These are phyloP conservation scores for Drosophila sechellia DNA, from an alignment of 1,140 invertebrate species.

Conservation along the genomic window DNA sequence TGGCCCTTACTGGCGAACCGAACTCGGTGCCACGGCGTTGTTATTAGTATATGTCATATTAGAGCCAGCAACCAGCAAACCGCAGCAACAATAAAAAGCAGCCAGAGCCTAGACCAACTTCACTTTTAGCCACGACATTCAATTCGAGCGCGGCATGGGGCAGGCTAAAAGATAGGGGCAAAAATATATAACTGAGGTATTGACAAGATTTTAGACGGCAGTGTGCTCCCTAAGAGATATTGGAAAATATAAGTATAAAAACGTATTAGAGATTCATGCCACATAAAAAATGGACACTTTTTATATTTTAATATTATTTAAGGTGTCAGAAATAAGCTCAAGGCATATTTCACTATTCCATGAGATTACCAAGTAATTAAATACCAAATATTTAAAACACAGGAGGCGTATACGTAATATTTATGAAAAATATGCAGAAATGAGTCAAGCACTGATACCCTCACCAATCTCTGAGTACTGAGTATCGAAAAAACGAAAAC, in stretches of 20 bases:
- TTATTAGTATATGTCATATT: slow-evolving; percentile 81
- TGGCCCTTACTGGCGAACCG: slow-evolving; percentile 26
- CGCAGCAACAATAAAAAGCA: slow-evolving; percentile 31
- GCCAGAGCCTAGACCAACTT: slow-evolving; percentile 51
- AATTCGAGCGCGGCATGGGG: slow-evolving; percentile 66
- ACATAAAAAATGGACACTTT: too few relatives aligned
- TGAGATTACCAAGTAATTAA: too few relatives aligned
- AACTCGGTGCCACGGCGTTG: slow-evolving; percentile 32
- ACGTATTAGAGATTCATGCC: too few relatives aligned
- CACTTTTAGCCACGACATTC: slow-evolving; percentile 75
- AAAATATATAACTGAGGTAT: slow-evolving; percentile 1
- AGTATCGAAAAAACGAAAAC: slow-evolving; percentile 26
- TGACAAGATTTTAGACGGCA: not conserved
- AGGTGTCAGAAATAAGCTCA: too few relatives aligned
- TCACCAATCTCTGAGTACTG: not conserved
- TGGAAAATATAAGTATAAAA: too few relatives aligned
- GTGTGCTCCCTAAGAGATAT: not conserved
- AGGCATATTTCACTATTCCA: too few relatives aligned
- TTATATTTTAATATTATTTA: too few relatives aligned
- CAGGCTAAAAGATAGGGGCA: slow-evolving; percentile 35
- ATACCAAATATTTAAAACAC: too few relatives aligned
- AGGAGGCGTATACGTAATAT: not conserved
- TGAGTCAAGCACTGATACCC: too few relatives aligned
- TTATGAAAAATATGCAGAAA: not conserved
- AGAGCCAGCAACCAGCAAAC: slow-evolving; percentile 45